Evolutionary conservation across 2,888 invertebrate genomes (phyloP).

Genomic region (Sarcophaga caerulescens): DNA sequence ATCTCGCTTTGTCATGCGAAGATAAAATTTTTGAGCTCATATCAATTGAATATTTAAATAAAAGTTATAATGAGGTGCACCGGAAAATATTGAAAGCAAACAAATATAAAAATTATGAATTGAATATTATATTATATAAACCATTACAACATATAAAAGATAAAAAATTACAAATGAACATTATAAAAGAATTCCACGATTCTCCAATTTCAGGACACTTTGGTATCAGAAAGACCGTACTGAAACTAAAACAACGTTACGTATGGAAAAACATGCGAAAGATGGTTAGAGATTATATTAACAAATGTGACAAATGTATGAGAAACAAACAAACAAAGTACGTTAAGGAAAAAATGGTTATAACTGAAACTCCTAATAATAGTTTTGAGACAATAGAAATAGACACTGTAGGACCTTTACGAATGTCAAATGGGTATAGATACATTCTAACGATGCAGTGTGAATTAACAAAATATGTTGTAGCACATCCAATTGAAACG

Average conservation of each 20-base stretch:
- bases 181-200: slow-evolving; percentile 53
- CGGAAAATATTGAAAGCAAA: slow-evolving; percentile 7
- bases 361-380: slow-evolving; percentile 54
- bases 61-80: slow-evolving; percentile 24
- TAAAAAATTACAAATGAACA: not conserved
- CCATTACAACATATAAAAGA: not conserved
- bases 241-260: slow-evolving; percentile 53
- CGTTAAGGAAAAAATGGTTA: slow-evolving; percentile 38
- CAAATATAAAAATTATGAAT: slow-evolving; percentile 13
- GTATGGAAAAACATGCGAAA: slow-evolving; percentile 56
- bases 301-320: slow-evolving; percentile 46
- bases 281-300: slow-evolving; percentile 55
- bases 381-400: slow-evolving; percentile 54
- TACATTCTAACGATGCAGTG: slow-evolving; percentile 47
- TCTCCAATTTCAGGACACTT: slow-evolving; percentile 55
- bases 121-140: slow-evolving; percentile 9
- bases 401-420: slow-evolving; percentile 32
- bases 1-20: slow-evolving; percentile 35
- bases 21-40: slow-evolving; percentile 36
- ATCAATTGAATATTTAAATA: slow-evolving; percentile 12
- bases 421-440: slow-evolving; percentile 35
- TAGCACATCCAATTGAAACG: slow-evolving; percentile 44
- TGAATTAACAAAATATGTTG: slow-evolving; percentile 47
- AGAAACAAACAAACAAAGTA: slow-evolving; percentile 54
- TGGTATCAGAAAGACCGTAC: slow-evolving; percentile 37